Evolutionary conservation across 2,113 vertebrate species (phyloP).

Genomic region (Podarcis raffonei): DNA sequence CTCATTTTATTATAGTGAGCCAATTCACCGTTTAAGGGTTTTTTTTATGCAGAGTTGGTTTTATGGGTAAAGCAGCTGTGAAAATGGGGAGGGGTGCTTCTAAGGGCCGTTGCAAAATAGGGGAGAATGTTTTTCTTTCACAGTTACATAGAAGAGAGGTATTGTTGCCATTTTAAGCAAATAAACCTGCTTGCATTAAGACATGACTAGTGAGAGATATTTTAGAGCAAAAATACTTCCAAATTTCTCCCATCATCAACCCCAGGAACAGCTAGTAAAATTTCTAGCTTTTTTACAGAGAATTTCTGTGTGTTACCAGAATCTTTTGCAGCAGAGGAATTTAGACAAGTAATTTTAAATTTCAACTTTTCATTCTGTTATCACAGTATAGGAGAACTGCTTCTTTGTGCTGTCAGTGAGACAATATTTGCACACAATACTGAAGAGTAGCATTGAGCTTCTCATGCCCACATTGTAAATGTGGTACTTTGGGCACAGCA

Average conservation of each 20-base stretch:
- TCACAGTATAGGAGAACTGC: too few relatives aligned
- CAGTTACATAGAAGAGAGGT: conserved; percentile 1
- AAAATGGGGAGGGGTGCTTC: conserved; percentile 18
- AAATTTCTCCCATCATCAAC: not conserved
- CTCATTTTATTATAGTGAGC: conserved; percentile 1
- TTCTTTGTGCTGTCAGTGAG: too few relatives aligned
- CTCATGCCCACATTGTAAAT: too few relatives aligned
- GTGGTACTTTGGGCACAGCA: too few relatives aligned
- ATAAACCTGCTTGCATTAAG: not conserved
- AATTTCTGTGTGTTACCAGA: not conserved
- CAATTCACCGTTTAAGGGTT: conserved; percentile 26
- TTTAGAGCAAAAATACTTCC: not conserved
- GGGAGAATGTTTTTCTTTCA: not conserved
- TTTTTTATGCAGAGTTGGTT: conserved; percentile 45
- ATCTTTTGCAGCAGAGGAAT: not conserved
- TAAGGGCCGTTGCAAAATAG: not conserved
- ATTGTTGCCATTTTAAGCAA: conserved; percentile 24
- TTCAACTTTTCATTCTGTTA: not conserved
- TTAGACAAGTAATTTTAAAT: not conserved
- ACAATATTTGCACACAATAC: too few relatives aligned
- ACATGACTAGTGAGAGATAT: not conserved
- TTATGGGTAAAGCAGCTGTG: conserved; percentile 35
- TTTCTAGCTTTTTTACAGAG: not conserved
- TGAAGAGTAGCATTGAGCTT: too few relatives aligned
- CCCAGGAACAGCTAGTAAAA: not conserved